Percentiles rank a stretch among this genome's conserved stretches.
These are phyloP conservation scores for Bugulina stolonifera DNA, from an alignment of 2,888 invertebrate genomes.

Conservation along the genomic window DNA sequence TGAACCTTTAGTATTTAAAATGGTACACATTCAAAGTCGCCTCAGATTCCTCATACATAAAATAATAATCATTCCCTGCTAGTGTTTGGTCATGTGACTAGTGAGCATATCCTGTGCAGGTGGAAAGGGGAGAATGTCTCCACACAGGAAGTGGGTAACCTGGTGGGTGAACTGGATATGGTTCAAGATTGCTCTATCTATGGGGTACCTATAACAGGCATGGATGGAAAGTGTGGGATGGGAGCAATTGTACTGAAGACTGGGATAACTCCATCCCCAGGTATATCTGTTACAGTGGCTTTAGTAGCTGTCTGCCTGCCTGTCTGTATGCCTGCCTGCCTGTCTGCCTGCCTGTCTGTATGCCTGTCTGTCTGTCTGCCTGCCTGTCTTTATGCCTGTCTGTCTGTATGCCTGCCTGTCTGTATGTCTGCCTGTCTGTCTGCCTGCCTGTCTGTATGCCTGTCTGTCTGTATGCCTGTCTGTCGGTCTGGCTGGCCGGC, in stretches of 20 bases:
- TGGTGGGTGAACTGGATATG: constrained; percentile 30
- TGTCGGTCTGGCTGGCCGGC: too few relatives aligned
- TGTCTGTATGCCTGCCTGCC: too few relatives aligned
- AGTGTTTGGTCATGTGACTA: background rate
- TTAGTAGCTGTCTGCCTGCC: too few relatives aligned
- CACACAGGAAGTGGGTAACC: constrained; percentile 43
- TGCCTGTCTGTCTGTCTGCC: too few relatives aligned
- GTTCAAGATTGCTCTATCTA: constrained; percentile 43
- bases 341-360: too few relatives aligned
- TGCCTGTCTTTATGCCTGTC: too few relatives aligned
- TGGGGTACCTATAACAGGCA: constrained; percentile 42
- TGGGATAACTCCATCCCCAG: constrained; percentile 27
- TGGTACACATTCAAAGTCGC: background rate
- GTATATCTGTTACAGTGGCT: too few relatives aligned
- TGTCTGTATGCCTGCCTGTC: too few relatives aligned
- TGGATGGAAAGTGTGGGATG: constrained; percentile 42
- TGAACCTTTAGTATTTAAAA: background rate
- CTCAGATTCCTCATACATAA: background rate
- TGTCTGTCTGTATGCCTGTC: too few relatives aligned
- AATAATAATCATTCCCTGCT: background rate
- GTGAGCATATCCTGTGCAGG: constrained; percentile 30
- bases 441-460: too few relatives aligned
- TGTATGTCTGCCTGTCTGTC: too few relatives aligned
- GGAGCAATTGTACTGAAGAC: constrained; percentile 36
- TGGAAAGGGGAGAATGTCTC: constrained; percentile 51